Conservation (phyloP, 2,797 vertebrate species). For the Diglossa cyanea region DNA sequence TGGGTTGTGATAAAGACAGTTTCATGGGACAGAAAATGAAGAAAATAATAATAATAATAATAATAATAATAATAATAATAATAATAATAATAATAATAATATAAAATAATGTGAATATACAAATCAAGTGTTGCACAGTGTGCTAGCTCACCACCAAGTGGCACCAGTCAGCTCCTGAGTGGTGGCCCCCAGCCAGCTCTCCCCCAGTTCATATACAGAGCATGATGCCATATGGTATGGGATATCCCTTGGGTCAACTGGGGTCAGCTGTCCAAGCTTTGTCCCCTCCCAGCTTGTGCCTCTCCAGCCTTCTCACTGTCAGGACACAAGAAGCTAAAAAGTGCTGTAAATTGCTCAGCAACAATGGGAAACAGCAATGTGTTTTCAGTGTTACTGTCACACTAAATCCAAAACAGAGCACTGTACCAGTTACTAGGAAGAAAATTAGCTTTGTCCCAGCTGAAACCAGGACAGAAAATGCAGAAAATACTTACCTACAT, state of each 20-base stretch:
- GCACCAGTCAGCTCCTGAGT: not conserved
- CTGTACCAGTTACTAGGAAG: not conserved
- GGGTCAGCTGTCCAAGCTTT: not conserved
- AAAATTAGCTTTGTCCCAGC: not conserved
- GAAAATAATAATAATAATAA: not conserved
- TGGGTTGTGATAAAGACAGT: not conserved
- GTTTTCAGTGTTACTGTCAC: not conserved
- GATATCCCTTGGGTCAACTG: not conserved
- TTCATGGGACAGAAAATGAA: not conserved
- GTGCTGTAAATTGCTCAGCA: not conserved
- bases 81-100: too few relatives aligned
- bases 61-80: too few relatives aligned
- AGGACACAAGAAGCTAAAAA: not conserved
- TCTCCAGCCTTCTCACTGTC: not conserved
- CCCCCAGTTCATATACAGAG: not conserved
- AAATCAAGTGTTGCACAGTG: not conserved
- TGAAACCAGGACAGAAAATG: not conserved
- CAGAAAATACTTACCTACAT: not conserved
- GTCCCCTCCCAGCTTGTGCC: not conserved
- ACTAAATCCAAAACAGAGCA: not conserved
- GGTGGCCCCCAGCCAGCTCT: not conserved
- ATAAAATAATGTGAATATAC: not conserved
- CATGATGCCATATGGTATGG: not conserved
- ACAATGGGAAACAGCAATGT: not conserved
- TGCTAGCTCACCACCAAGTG: not conserved